Conservation (phyloP, 2,113 vertebrate species). For the Neopipo cinnamomea region DNA sequence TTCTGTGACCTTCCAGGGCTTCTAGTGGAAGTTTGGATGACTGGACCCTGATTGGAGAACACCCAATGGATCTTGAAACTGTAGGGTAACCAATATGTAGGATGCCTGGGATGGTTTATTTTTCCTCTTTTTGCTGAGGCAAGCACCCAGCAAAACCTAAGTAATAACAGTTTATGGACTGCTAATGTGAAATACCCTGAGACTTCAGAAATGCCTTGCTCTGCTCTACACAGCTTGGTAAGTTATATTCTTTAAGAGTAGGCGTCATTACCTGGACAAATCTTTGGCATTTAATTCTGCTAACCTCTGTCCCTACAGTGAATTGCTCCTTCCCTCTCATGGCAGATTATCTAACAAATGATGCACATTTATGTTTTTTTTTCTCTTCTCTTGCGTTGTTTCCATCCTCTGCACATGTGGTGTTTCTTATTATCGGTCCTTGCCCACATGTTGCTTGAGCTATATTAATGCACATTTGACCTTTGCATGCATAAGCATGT, state of each 20-base stretch:
- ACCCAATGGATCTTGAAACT: background rate
- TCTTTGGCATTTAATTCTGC: constrained; percentile 40
- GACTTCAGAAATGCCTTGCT: constrained; percentile 12
- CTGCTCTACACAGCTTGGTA: background rate
- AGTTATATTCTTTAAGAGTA: background rate
- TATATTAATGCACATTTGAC: background rate
- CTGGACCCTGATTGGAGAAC: background rate
- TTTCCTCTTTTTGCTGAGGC: constrained; percentile 35
- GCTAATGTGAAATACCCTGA: constrained; percentile 16
- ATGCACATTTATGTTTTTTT: background rate
- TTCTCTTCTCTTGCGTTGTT: background rate
- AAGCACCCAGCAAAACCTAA: background rate
- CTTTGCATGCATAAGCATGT: background rate
- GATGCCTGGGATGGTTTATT: constrained; percentile 7
- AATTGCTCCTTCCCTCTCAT: background rate
- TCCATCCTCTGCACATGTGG: background rate
- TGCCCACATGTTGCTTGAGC: background rate
- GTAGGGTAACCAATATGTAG: background rate
- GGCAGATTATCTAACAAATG: background rate
- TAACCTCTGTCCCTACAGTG: background rate
- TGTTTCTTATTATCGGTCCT: background rate
- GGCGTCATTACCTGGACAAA: constrained; percentile 6
- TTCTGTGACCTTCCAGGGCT: background rate
- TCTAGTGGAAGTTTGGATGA: background rate
- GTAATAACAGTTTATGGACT: constrained; percentile 28